phyloP scores from a whole-genome alignment of 1,140 invertebrate species.

The Drosophila arawakana region DNA sequence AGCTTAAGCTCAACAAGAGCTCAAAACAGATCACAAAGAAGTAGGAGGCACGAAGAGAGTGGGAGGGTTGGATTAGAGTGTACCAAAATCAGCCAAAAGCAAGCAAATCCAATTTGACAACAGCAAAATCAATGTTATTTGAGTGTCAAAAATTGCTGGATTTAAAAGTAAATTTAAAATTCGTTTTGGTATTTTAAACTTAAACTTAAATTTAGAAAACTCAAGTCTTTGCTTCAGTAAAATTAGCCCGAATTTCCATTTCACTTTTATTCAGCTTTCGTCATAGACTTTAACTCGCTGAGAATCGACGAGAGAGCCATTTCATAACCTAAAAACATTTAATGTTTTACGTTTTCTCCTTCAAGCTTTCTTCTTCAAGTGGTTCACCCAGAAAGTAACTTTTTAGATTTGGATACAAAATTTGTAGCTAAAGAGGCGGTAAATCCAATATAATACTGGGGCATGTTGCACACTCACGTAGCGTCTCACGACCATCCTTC shows the following conservation, averaged over 20 bases:
- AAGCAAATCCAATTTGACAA: not conserved
- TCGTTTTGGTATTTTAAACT: no score
- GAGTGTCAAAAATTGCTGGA: not conserved
- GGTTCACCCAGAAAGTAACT: slow-evolving; percentile 9
- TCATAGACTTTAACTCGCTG: not conserved
- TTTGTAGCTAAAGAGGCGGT: slow-evolving; percentile 30
- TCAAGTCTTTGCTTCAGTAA: no score
- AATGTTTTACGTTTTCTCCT: slow-evolving; percentile 10
- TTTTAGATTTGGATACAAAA: slow-evolving; percentile 23
- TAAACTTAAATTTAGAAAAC: not conserved
- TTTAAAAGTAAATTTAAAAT: not conserved
- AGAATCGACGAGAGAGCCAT: not conserved
- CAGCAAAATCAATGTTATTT: slow-evolving; percentile 18
- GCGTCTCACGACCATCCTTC: not conserved
- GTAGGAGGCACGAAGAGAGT: not conserved
- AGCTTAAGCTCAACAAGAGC: slow-evolving; percentile 26
- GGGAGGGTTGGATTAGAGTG: not conserved
- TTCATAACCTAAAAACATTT: slow-evolving; percentile 9
- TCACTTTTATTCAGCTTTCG: no score
- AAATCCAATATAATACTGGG: slow-evolving; percentile 51
- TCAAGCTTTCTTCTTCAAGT: not conserved
- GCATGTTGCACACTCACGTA: slow-evolving; percentile 74
- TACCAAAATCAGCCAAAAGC: slow-evolving; percentile 6
- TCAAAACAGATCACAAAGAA: not conserved
- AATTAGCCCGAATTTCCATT: no score